Evolutionary conservation across 1,140 invertebrate genomes (phyloP).

Genomic region (Teleopsis dalmanni): DNA sequence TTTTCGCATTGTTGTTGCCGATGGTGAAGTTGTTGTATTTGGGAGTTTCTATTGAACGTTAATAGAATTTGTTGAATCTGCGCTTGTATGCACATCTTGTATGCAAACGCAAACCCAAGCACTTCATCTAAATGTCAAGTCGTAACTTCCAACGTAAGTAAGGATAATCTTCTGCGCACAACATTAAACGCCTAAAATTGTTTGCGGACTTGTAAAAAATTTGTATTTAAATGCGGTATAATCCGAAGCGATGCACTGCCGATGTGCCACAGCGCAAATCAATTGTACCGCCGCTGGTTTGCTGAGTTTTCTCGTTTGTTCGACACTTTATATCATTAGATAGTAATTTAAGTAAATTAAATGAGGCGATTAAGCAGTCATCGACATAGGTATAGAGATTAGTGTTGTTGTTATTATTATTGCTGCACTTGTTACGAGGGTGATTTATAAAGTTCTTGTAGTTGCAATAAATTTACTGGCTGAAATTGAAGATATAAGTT

Average conservation of each 20-base stretch:
- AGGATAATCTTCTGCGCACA: not conserved
- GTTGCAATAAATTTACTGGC: not conserved
- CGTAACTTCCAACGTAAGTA: constrained; percentile 22
- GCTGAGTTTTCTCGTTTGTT: not conserved
- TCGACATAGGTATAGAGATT: constrained; percentile 12
- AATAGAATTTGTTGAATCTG: not conserved
- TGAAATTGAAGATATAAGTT: not conserved
- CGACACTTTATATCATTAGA: constrained; percentile 38
- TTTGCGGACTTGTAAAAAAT: not conserved
- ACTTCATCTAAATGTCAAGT: constrained; percentile 43
- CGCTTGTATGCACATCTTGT: not conserved
- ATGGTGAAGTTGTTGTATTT: no score
- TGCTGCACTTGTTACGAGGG: not conserved
- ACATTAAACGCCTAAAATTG: not conserved
- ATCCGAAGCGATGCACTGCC: constrained; percentile 6
- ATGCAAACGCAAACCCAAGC: constrained; percentile 34
- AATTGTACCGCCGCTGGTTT: constrained; percentile 10
- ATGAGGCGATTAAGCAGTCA: constrained; percentile 41
- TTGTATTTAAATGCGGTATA: not conserved
- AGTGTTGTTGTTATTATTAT: no score
- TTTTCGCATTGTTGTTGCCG: not conserved
- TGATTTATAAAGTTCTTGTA: constrained; percentile 10
- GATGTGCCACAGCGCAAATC: not conserved
- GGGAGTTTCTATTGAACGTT: no score
- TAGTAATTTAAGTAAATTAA: constrained; percentile 45